Evolutionary conservation across 2,113 vertebrate species (phyloP).

Genomic region (Phycodurus eques): DNA sequence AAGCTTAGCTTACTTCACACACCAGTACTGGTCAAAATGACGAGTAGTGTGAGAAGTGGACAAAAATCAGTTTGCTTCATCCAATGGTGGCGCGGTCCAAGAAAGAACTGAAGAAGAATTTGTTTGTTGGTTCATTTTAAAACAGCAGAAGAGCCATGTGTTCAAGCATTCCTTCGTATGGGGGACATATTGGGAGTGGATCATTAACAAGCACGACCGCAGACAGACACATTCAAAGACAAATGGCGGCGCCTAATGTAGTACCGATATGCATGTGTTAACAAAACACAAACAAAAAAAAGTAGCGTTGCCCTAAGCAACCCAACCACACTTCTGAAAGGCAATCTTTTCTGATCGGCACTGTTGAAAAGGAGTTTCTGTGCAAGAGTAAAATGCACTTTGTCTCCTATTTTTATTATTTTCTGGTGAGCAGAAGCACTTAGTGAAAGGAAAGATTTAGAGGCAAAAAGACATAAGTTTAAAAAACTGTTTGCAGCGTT

Average conservation of each 20-base stretch:
- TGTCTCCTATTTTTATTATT: background rate
- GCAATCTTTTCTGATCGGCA: constrained; percentile 23
- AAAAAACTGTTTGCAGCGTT: background rate
- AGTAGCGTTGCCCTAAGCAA: constrained; percentile 31
- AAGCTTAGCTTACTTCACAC: background rate
- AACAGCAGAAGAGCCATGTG: constrained; percentile 3
- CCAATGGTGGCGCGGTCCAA: background rate
- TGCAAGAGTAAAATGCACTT: background rate
- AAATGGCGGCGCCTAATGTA: constrained; percentile 1
- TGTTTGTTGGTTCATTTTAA: background rate
- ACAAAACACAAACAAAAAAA: background rate
- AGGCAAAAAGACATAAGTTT: background rate
- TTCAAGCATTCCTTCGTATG: constrained; percentile 35
- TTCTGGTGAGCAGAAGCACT: background rate
- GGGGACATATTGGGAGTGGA: constrained; percentile 22
- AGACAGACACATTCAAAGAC: constrained; percentile 29
- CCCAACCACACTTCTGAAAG: constrained; percentile 25
- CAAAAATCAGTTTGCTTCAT: background rate
- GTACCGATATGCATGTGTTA: constrained; percentile 4
- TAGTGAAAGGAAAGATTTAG: background rate
- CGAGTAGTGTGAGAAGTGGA: background rate
- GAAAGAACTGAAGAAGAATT: background rate
- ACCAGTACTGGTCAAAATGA: background rate
- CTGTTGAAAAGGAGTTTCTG: constrained; percentile 10
- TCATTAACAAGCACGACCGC: constrained; percentile 41